Evolutionary conservation across 2,888 invertebrate genomes (phyloP).

Genomic region (Tetragnatha montana): DNA sequence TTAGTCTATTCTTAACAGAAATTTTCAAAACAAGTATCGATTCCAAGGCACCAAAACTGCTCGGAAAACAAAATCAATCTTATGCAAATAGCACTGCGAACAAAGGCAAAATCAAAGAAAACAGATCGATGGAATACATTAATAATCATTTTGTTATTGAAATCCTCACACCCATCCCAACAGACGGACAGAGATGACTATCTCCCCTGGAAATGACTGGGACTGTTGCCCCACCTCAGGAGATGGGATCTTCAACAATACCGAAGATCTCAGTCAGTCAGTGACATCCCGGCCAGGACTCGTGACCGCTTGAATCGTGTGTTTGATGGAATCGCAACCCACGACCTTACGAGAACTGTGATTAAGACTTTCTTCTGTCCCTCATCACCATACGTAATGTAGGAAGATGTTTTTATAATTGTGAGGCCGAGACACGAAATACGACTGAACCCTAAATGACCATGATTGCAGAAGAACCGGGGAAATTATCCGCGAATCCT

Average conservation of each 20-base stretch:
- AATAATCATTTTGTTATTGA: no score
- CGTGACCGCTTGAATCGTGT: constrained; percentile 56
- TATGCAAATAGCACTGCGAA: no score
- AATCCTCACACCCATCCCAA: no score
- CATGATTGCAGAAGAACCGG: constrained; percentile 46
- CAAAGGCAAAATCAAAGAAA: no score
- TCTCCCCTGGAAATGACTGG: no score
- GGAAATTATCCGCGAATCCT: constrained; percentile 45
- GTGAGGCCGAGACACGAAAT: constrained; percentile 43
- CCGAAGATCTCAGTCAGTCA: not conserved
- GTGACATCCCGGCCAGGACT: constrained; percentile 9
- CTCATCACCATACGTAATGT: constrained; percentile 62
- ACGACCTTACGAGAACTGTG: constrained; percentile 48
- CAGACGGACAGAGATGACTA: no score
- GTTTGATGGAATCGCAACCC: constrained; percentile 53
- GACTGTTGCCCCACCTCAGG: not conserved
- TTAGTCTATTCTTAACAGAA: no score
- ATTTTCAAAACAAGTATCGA: no score
- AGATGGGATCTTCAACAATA: not conserved
- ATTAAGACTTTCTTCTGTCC: constrained; percentile 49
- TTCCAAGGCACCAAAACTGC: no score
- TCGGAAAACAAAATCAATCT: no score
- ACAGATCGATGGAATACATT: no score
- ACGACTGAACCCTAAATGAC: constrained; percentile 42
- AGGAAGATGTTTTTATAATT: constrained; percentile 62